Evolutionary conservation across 2,797 vertebrate genomes (phyloP).

Genomic region (Leuciscus waleckii): DNA sequence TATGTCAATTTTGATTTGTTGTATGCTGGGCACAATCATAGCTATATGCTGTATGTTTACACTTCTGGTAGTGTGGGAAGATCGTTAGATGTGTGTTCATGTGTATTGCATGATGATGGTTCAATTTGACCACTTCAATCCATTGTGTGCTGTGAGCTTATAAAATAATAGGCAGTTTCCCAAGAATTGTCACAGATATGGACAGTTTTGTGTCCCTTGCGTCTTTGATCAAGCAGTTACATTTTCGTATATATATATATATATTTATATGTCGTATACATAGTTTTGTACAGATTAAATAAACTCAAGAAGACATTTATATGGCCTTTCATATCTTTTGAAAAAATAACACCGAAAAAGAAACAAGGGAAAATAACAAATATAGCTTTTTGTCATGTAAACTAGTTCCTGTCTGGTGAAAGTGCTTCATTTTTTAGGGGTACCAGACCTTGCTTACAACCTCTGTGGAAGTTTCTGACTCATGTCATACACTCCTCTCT

Average conservation of each 20-base stretch:
- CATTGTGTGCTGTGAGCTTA: slow-evolving; percentile 46
- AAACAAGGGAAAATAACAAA: slow-evolving; percentile 54
- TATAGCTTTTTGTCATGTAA: slow-evolving; percentile 62
- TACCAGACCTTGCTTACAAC: slow-evolving; percentile 56
- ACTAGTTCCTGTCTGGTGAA: slow-evolving; percentile 68
- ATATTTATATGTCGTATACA: slow-evolving; percentile 65
- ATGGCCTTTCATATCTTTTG: slow-evolving; percentile 65
- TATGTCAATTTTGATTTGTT: slow-evolving; percentile 40
- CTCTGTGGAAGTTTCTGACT: slow-evolving; percentile 70
- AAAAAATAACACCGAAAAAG: slow-evolving; percentile 34
- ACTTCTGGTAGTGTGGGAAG: slow-evolving; percentile 59
- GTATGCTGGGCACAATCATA: slow-evolving; percentile 50
- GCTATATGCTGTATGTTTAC: slow-evolving; percentile 46
- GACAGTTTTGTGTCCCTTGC: slow-evolving; percentile 29
- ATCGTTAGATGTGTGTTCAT: slow-evolving; percentile 45
- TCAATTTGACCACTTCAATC: slow-evolving; percentile 53
- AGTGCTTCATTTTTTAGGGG: slow-evolving; percentile 74
- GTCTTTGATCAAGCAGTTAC: slow-evolving; percentile 53
- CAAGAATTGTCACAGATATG: slow-evolving; percentile 52
- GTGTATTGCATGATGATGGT: slow-evolving; percentile 54
- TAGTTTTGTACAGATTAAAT: slow-evolving; percentile 74
- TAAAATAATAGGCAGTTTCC: slow-evolving; percentile 57
- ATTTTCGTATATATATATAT: slow-evolving; percentile 65
- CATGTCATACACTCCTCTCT: background rate
- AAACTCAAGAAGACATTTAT: slow-evolving; percentile 64